Conservation (phyloP, 2,888 invertebrate genomes). For the Lagria hirta region DNA sequence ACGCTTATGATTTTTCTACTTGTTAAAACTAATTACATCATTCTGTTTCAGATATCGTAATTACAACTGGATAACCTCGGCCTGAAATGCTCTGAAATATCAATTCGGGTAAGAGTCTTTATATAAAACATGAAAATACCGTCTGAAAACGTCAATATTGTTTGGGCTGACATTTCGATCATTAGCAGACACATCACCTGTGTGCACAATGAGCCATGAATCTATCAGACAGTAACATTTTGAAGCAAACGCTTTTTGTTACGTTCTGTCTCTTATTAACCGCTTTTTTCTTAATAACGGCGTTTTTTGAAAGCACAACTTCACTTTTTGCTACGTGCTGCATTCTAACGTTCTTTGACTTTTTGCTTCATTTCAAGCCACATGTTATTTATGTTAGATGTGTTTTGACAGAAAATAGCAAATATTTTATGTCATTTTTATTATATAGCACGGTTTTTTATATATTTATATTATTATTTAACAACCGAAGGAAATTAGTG, state of each 20-base stretch:
- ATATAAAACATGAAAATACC: slow-evolving; percentile 28
- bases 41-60: slow-evolving; percentile 33
- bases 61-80: slow-evolving; percentile 13
- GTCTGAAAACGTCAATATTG: slow-evolving; percentile 9
- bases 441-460: too few species aligned
- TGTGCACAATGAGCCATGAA: slow-evolving; percentile 24
- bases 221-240: slow-evolving; percentile 15
- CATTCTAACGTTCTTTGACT: slow-evolving; percentile 28
- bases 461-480: too few species aligned
- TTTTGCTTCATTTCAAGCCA: slow-evolving; percentile 31
- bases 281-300: slow-evolving; percentile 22
- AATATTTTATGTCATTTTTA: too few species aligned
- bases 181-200: slow-evolving; percentile 15
- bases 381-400: too few species aligned
- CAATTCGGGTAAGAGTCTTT: too few species aligned
- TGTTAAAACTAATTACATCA: slow-evolving; percentile 22
- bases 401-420: too few species aligned
- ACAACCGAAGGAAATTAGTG: too few species aligned
- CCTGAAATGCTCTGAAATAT: slow-evolving; percentile 29
- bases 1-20: too few species aligned
- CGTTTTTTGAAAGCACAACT: slow-evolving; percentile 33
- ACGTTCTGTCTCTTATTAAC: slow-evolving; percentile 14
- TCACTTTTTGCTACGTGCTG: slow-evolving; percentile 31
- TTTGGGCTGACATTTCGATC: slow-evolving; percentile 20
- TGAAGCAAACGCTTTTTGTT: slow-evolving; percentile 19